Evolutionary conservation across 2,797 vertebrate genomes (phyloP).

Genomic region (Eutrigla gurnardus): DNA sequence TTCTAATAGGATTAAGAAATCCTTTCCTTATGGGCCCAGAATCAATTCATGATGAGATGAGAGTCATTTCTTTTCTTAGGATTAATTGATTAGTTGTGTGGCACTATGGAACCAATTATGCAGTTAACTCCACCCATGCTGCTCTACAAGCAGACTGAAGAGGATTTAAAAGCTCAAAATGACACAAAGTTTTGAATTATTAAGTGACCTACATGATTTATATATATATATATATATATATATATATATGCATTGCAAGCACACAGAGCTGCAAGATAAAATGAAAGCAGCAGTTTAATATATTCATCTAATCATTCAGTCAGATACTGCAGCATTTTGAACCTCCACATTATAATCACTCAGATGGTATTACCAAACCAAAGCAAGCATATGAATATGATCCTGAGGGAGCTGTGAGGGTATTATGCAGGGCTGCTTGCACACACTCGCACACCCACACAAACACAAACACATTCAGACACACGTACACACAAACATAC

Average conservation of each 20-base stretch:
- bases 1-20: slow-evolving; percentile 45
- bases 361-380: slow-evolving; percentile 74
- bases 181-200: slow-evolving; percentile 67
- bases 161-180: slow-evolving; percentile 62
- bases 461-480: slow-evolving; percentile 17
- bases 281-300: slow-evolving; percentile 57
- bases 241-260: slow-evolving; percentile 27
- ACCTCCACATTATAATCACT: slow-evolving; percentile 70
- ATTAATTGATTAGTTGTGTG: slow-evolving; percentile 63
- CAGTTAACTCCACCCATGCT: slow-evolving; percentile 44
- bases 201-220: slow-evolving; percentile 55
- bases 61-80: slow-evolving; percentile 52
- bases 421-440: slow-evolving; percentile 60
- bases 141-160: slow-evolving; percentile 34
- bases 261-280: slow-evolving; percentile 41
- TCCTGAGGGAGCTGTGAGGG: slow-evolving; percentile 69
- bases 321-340: slow-evolving; percentile 70
- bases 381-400: slow-evolving; percentile 77
- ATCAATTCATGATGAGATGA: slow-evolving; percentile 50
- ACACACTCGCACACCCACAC: slow-evolving; percentile 26
- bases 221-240: slow-evolving; percentile 29
- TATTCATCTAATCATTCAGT: slow-evolving; percentile 73
- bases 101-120: slow-evolving; percentile 64
- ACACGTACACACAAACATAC: slow-evolving; percentile 17
- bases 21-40: slow-evolving; percentile 33